Base-by-base conservation (phyloP, 2,797 vertebrate species). In the Sebastes paucispinis region DNA sequence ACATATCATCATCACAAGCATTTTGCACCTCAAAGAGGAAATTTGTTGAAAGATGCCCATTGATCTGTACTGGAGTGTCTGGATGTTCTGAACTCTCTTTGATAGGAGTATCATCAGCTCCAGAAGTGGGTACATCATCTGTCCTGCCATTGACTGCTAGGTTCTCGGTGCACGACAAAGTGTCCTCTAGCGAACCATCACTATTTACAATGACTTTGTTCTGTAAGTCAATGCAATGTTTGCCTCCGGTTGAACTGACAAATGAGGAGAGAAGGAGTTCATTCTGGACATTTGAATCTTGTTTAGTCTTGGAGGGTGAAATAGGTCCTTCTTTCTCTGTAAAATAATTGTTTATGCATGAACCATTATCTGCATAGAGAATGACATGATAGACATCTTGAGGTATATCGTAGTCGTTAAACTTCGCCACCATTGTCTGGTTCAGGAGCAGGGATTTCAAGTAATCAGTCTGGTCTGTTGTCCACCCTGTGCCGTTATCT, bases 361-460 rank as follows among this genome's bases (percentile, higher is more conserved):
- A 1, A 0, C 88, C 93, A 0, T 96, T 90, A 59, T 94, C 92
- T 36, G 92, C 85, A 36, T 94, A 96, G 0, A 99, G 79, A 0
- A 75, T 96, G 50, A 98, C 91, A 2, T 93, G 89, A 80, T 98
- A 98, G 20, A 96, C 81, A 31, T 95, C 93, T 74, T 96, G 94
- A 0, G 90, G 89, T 36, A 90, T 79, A 70, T 89, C 92, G 55
- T 95, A 94, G 31, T 91, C 84, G 64, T 95, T 89, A 43, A 98
- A 93, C 59, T 74, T 95, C 2, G 95, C 97, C 64, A 90, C 91
- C 14, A 97, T 77, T 1, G 80, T 89, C 63, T 94, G 93, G 81
- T 94, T 91, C 0, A 96, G 86, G 4, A 98, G 89, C 78, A 97
- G 36, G 0, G 93, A 94, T 74, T 97, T 97, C 54, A 99, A 89